Evolutionary conservation across 2,797 vertebrate genomes (phyloP).

Genomic region (Coregonus suidteri): DNA sequence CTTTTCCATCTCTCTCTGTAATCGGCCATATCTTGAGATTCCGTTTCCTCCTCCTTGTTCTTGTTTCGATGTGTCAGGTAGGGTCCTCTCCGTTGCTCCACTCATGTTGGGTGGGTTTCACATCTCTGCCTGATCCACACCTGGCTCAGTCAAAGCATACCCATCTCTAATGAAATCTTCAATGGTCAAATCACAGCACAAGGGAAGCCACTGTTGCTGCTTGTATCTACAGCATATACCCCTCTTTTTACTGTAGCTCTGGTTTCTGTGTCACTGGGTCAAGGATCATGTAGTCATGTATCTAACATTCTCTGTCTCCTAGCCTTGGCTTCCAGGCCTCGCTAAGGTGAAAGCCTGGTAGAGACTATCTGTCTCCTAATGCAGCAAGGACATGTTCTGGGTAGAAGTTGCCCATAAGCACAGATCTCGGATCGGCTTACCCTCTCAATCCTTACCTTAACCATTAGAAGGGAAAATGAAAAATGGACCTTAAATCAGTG

Average conservation of each 20-base stretch:
- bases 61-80: background rate
- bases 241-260: slow-evolving; percentile 5
- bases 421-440: background rate
- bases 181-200: slow-evolving; percentile 4
- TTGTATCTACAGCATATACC: slow-evolving; percentile 24
- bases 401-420: background rate
- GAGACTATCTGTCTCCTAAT: background rate
- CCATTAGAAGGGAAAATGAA: background rate
- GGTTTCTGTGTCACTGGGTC: background rate
- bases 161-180: slow-evolving; percentile 50
- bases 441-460: background rate
- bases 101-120: background rate
- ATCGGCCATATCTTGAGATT: background rate
- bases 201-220: slow-evolving; percentile 34
- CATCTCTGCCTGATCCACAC: slow-evolving; percentile 32
- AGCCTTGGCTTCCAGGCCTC: background rate
- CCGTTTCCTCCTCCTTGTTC: background rate
- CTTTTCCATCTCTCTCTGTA: background rate
- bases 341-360: too few relatives aligned
- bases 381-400: background rate
- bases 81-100: background rate
- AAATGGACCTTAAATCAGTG: too few relatives aligned
- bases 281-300: background rate
- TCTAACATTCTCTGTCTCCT: background rate
- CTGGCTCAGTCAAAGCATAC: slow-evolving; percentile 32